A percentile compares a stretch with the other conserved stretches of the same genome.
phyloP scores from a whole-genome alignment of 2,797 vertebrate genomes.

The Iguana delicatissima region DNA sequence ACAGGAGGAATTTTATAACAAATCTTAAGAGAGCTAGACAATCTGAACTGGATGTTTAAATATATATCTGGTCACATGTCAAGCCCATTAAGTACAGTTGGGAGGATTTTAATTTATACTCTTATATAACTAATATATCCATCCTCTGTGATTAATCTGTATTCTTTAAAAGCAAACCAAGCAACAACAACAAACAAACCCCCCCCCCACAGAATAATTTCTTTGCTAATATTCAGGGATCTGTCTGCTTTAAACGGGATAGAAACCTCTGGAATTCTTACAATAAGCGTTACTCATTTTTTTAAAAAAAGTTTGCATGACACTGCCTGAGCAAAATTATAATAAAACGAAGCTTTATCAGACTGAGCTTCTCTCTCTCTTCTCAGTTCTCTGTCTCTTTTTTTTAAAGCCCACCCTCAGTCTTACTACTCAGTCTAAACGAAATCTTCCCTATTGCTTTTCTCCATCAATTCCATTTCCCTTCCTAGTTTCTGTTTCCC shows the following conservation, averaged over 20 bases:
- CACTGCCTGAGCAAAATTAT: conserved; percentile 21
- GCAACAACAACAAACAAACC: too few relatives aligned
- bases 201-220: conserved; percentile 11
- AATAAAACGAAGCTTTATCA: conserved; percentile 41
- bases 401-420: not conserved
- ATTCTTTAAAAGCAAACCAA: conserved; percentile 18
- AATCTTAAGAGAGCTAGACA: conserved; percentile 21
- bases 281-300: not conserved
- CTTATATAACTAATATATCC: conserved; percentile 47
- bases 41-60: conserved; percentile 46
- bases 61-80: conserved; percentile 46
- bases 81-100: conserved; percentile 34
- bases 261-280: conserved; percentile 37
- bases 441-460: conserved; percentile 46
- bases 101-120: conserved; percentile 52
- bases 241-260: conserved; percentile 21
- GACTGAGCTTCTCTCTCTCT: not conserved
- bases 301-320: not conserved
- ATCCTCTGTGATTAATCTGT: conserved; percentile 20
- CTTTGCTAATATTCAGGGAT: conserved; percentile 23
- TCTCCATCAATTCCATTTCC: conserved; percentile 35
- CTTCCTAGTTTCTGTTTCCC: conserved; percentile 39
- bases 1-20: conserved; percentile 34
- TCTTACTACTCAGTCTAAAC: conserved; percentile 40
- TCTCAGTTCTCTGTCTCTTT: not conserved